Evolutionary conservation across 2,888 invertebrate genomes (phyloP).

Genomic region (Hydroisotoma schaefferi): DNA sequence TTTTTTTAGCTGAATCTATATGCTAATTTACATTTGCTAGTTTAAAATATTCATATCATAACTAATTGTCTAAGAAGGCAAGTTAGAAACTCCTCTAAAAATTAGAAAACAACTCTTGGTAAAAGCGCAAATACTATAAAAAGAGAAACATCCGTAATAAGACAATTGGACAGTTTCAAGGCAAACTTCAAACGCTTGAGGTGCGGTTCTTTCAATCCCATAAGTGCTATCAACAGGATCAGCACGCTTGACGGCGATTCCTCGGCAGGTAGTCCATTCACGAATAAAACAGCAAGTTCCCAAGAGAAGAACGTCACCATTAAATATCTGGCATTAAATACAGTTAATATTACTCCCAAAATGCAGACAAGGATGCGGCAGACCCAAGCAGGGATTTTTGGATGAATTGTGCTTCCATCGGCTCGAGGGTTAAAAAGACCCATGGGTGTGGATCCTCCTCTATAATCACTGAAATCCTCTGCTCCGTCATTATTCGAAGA

Average conservation of each 20-base stretch:
- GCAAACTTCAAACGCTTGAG: conserved; percentile 13
- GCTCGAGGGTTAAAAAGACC: not conserved
- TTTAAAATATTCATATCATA: no score
- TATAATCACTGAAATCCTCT: no score
- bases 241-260: conserved; percentile 17
- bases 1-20: no score
- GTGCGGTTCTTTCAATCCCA: conserved; percentile 19
- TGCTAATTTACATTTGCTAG: no score
- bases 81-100: no score
- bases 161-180: conserved; percentile 13
- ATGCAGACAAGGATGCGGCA: conserved; percentile 13
- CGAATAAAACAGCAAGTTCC: conserved; percentile 20
- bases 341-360: conserved; percentile 14
- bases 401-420: conserved; percentile 10
- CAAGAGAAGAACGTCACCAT: conserved; percentile 26
- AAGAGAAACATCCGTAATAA: conserved; percentile 23
- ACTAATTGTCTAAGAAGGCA: no score
- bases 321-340: conserved; percentile 20
- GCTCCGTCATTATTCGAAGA: no score
- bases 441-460: no score
- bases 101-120: conserved; percentile 10
- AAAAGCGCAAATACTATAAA: conserved; percentile 17
- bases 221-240: conserved; percentile 14
- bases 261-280: conserved; percentile 19
- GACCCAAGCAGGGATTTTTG: conserved; percentile 11